Evolutionary conservation across 2,797 vertebrate species (phyloP).

Genomic region (Acipenser transmontanus): DNA sequence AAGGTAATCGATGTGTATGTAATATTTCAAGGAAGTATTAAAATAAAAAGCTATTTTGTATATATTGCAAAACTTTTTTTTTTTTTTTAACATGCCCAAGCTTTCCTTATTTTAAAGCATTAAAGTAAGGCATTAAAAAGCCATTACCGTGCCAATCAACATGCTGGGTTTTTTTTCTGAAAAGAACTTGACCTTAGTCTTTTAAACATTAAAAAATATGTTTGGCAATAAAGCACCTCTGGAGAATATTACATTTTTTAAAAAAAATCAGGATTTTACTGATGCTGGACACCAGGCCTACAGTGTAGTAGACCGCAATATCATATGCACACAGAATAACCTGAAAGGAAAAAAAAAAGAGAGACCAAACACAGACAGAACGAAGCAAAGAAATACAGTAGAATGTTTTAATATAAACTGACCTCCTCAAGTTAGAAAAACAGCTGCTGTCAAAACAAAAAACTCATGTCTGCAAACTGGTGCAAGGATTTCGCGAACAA

Average conservation of each 20-base stretch:
- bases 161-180: slow-evolving; percentile 8
- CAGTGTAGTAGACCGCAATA: too few relatives aligned
- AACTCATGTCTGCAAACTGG: too few relatives aligned
- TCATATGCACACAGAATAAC: too few relatives aligned
- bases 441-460: too few relatives aligned
- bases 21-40: slow-evolving; percentile 22
- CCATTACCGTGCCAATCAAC: neutral
- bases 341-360: too few relatives aligned
- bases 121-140: neutral
- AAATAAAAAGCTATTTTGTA: slow-evolving; percentile 15
- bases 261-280: neutral
- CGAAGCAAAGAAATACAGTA: too few relatives aligned
- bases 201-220: slow-evolving; percentile 22
- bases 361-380: too few relatives aligned
- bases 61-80: too few relatives aligned
- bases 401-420: too few relatives aligned
- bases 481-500: too few relatives aligned
- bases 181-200: slow-evolving; percentile 14
- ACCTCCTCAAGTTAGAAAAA: too few relatives aligned
- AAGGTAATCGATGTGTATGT: slow-evolving; percentile 27
- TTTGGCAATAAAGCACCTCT: slow-evolving; percentile 11
- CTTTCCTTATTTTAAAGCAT: neutral
- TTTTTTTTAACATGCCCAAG: too few relatives aligned
- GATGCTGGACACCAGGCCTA: neutral
- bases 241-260: slow-evolving; percentile 3